Evolutionary conservation across 2,888 invertebrate genomes (phyloP), one percentile per base, ranked within the genome.

Genomic region (Suillia variegata): DNA sequence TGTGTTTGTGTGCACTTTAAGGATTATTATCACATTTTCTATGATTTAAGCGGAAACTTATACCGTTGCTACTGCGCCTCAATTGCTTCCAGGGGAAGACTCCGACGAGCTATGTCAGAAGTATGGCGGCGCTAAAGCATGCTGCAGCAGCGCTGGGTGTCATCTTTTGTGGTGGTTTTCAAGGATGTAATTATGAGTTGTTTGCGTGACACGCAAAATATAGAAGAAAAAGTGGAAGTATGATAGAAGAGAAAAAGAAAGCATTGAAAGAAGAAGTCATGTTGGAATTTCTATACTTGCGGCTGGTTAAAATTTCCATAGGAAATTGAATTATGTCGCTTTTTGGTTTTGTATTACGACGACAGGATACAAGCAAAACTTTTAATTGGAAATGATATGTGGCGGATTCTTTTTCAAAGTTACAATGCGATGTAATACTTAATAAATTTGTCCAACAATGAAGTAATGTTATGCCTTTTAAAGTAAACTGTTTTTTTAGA

Each of bases 41-140:
- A 70, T 70, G 69, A 70, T 70, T 70, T 67, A 70, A 69, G 58
- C 64, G 62, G 62, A 69, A 70, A 70, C 71, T 70, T 70, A 31
- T 31, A 31, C 31, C 31, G 12, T 31, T 12, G 6, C 31, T 8
- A 6, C 12, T 8, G 31, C 6, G 31, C 31, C 6, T 12, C 12
- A 31, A 31, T 8, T 56, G 48, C 56, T 49, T n/a, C n/a, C n/a
- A n/a, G n/a, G n/a, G n/a, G 21, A 22, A 26, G 20, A 22, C 47
- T 42, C 20, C 33, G 34, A 33, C 21, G 31, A 12, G 31, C 6
- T 31, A 31, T 31, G 31, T 31, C 31, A 31, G 6, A 31, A 12
- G 6, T 31, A 12, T 31, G 6, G 31, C 31, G 6, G 31, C 31
- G 31, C 31, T 31, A n/a, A n/a, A n/a, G n/a, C n/a, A 12, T 31